Conservation (phyloP, 1,140 invertebrate genomes). For the Euura lappo region DNA sequence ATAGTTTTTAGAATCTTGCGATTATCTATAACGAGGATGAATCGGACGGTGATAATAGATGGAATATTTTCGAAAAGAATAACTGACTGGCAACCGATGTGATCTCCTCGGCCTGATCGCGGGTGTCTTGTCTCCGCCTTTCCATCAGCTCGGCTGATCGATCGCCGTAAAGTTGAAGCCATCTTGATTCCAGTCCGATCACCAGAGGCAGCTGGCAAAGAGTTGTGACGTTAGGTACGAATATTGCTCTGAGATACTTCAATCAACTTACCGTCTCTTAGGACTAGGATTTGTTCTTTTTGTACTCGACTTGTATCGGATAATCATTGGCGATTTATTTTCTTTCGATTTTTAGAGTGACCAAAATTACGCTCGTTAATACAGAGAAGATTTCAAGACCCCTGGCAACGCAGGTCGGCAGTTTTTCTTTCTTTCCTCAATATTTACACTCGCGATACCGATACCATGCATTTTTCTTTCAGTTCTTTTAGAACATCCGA, state of each 20-base stretch:
- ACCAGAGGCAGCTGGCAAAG: constrained; percentile 76
- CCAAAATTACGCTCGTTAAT: constrained; percentile 24
- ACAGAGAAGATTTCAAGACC: constrained; percentile 57
- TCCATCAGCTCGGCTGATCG: constrained; percentile 78
- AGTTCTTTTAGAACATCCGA: no score
- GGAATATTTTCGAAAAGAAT: constrained; percentile 29
- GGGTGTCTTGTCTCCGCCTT: constrained; percentile 85
- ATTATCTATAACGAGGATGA: background rate
- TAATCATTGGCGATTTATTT: constrained; percentile 7
- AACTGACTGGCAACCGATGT: constrained; percentile 69
- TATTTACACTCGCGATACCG: no score
- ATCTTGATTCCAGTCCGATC: constrained; percentile 78
- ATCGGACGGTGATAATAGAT: background rate
- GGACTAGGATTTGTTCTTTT: background rate
- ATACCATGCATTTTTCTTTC: no score
- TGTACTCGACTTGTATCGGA: background rate
- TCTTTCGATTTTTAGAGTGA: background rate
- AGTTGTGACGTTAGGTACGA: constrained; percentile 24
- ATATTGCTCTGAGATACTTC: background rate
- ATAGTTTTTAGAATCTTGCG: background rate
- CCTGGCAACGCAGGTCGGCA: constrained; percentile 42
- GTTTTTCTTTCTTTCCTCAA: background rate
- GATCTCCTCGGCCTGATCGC: constrained; percentile 92
- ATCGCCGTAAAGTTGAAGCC: constrained; percentile 74
- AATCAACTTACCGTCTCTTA: background rate